Conservation (phyloP, 2,888 invertebrate species). For the Diplolepis rosae region DNA sequence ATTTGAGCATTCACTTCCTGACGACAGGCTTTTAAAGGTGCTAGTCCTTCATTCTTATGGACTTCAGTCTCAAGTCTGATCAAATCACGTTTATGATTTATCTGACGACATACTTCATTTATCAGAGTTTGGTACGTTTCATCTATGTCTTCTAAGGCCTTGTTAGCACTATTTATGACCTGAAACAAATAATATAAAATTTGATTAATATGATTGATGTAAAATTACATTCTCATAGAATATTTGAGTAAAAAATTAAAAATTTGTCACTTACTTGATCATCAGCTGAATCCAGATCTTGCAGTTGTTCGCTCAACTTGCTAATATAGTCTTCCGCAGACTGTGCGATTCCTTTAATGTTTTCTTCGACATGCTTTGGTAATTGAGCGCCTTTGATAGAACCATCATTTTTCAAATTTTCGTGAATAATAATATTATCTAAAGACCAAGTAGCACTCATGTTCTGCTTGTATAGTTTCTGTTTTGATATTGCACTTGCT, state of each 20-base stretch:
- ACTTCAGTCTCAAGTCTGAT: slow-evolving; percentile 56
- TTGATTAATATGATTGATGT: no score
- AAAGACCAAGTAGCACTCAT: slow-evolving; percentile 42
- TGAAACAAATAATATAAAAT: slow-evolving; percentile 32
- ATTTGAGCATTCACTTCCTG: slow-evolving; percentile 69
- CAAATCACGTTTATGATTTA: slow-evolving; percentile 54
- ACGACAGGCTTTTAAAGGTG: slow-evolving; percentile 71
- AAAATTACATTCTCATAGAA: no score
- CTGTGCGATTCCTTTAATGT: slow-evolving; percentile 50
- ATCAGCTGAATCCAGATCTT: slow-evolving; percentile 56
- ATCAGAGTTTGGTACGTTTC: slow-evolving; percentile 53
- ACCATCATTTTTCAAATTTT: slow-evolving; percentile 35
- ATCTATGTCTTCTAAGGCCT: slow-evolving; percentile 53
- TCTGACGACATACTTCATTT: slow-evolving; percentile 50
- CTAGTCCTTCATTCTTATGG: slow-evolving; percentile 65
- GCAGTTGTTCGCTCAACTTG: slow-evolving; percentile 55
- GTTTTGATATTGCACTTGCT: slow-evolving; percentile 44
- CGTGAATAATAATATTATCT: slow-evolving; percentile 35
- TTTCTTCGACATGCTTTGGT: slow-evolving; percentile 48
- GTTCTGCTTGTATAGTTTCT: slow-evolving; percentile 48
- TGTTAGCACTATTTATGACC: slow-evolving; percentile 52
- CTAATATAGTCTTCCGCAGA: slow-evolving; percentile 55
- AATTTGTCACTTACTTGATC: slow-evolving; percentile 54
- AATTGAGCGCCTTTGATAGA: slow-evolving; percentile 38
- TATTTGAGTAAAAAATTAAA: no score